Conservation (phyloP, 1,140 invertebrate genomes). For the Apis cerana region DNA sequence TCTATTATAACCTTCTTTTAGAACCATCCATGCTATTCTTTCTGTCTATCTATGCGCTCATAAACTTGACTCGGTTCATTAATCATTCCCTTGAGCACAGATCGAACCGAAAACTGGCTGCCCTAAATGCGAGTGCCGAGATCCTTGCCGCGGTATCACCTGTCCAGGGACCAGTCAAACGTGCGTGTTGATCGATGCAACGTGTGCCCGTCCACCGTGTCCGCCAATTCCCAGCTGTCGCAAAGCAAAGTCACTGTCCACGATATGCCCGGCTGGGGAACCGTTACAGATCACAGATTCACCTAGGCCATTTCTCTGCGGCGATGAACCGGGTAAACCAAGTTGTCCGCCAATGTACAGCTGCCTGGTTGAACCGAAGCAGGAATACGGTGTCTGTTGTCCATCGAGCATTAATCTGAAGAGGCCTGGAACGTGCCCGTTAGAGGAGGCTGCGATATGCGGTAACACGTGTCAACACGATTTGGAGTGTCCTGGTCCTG, state of each 20-base stretch:
- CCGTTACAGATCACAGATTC: conserved; percentile 90
- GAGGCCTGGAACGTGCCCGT: conserved; percentile 89
- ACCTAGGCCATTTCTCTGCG: conserved; percentile 90
- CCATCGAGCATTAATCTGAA: conserved; percentile 88
- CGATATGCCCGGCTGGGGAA: conserved; percentile 89
- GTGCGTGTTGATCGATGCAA: conserved; percentile 90
- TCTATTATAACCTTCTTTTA: no score
- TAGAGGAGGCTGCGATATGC: conserved; percentile 80
- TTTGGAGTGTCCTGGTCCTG: conserved; percentile 88
- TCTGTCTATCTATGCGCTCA: no score
- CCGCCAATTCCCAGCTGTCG: conserved; percentile 91
- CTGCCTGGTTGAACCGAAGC: conserved; percentile 88
- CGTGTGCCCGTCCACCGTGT: conserved; percentile 89
- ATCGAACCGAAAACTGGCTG: conserved; percentile 85
- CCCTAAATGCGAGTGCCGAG: conserved; percentile 89
- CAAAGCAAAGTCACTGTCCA: conserved; percentile 83
- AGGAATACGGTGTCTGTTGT: conserved; percentile 94
- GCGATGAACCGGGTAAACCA: conserved; percentile 89
- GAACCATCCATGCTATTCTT: no score
- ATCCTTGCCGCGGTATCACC: conserved; percentile 88
- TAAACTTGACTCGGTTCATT: no score
- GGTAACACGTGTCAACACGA: conserved; percentile 87
- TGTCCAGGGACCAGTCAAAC: conserved; percentile 87
- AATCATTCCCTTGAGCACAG: conserved; percentile 56
- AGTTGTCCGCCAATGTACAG: conserved; percentile 90